A percentile compares a stretch with the other conserved stretches of the same genome.
These are phyloP conservation scores for Drosophila bocki DNA, from an alignment of 1,140 invertebrate species.

Conservation along the genomic window DNA sequence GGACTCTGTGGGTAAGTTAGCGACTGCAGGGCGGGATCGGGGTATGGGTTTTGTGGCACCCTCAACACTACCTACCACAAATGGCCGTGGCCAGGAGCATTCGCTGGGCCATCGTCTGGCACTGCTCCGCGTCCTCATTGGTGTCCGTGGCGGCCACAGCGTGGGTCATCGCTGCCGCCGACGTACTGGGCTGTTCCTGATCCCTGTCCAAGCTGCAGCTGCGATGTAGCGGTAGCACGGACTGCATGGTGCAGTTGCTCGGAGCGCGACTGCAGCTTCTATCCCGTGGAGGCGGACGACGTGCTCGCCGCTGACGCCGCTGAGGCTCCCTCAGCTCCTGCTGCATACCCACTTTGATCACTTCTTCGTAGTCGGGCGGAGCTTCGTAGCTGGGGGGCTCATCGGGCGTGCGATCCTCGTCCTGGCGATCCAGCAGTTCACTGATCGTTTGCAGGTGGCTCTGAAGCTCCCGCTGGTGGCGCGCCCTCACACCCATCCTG, in stretches of 20 bases:
- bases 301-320: slow-evolving; percentile 55
- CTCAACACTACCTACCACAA: slow-evolving; percentile 66
- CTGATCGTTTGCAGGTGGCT: slow-evolving; percentile 89
- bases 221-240: slow-evolving; percentile 67
- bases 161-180: slow-evolving; percentile 71
- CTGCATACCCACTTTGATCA: slow-evolving; percentile 87
- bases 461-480: slow-evolving; percentile 88
- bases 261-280: slow-evolving; percentile 64
- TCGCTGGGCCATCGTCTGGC: slow-evolving; percentile 51
- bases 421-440: slow-evolving; percentile 87
- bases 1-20: slow-evolving; percentile 82
- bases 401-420: slow-evolving; percentile 86
- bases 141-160: slow-evolving; percentile 69
- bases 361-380: slow-evolving; percentile 90
- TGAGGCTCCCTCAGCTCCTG: slow-evolving; percentile 75
- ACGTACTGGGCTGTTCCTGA: slow-evolving; percentile 70
- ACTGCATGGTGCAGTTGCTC: slow-evolving; percentile 74
- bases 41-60: background rate
- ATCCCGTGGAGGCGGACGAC: slow-evolving; percentile 44
- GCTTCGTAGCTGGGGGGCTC: slow-evolving; percentile 90
- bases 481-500: slow-evolving; percentile 87
- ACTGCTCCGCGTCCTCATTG: slow-evolving; percentile 53
- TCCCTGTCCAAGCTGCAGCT: slow-evolving; percentile 60
- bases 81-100: slow-evolving; percentile 71
- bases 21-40: slow-evolving; percentile 33